Conservation (phyloP, 1,140 invertebrate species). For the Cydia strobilella region DNA sequence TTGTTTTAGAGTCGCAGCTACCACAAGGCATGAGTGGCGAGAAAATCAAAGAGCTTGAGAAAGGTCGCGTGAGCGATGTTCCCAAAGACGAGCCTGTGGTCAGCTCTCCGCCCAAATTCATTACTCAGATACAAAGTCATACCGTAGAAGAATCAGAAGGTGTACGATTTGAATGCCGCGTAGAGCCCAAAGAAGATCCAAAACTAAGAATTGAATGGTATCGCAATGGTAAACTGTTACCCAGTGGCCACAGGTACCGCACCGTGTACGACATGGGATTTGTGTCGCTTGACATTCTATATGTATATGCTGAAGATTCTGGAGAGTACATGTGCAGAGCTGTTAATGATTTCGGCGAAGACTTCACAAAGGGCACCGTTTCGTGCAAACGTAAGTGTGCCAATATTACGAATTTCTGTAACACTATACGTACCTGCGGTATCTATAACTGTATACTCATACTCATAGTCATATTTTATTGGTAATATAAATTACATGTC, state of each 20-base stretch:
- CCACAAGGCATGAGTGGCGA: constrained; percentile 96
- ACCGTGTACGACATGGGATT: constrained; percentile 97
- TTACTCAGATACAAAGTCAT: constrained; percentile 90
- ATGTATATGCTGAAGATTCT: constrained; percentile 96
- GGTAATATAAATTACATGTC: no score
- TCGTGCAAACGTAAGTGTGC: constrained; percentile 89
- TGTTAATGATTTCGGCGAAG: constrained; percentile 93
- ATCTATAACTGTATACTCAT: no score
- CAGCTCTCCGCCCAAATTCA: constrained; percentile 88
- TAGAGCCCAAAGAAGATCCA: constrained; percentile 97
- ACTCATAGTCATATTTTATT: no score
- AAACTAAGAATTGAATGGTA: constrained; percentile 96
- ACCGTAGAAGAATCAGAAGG: constrained; percentile 94
- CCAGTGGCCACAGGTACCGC: constrained; percentile 94
- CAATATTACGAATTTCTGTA: not conserved
- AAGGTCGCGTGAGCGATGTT: constrained; percentile 86
- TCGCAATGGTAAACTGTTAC: constrained; percentile 92
- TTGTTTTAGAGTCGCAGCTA: constrained; percentile 95
- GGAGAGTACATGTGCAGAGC: constrained; percentile 95
- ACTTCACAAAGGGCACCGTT: constrained; percentile 90
- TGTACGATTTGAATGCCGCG: constrained; percentile 95
- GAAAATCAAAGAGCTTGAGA: constrained; percentile 95
- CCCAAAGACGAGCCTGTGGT: constrained; percentile 85
- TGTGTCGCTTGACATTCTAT: constrained; percentile 95
- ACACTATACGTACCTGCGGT: not conserved